Percentiles rank a stretch among this genome's conserved stretches.
phyloP scores from a whole-genome alignment of 2,797 vertebrate genomes.

The Discoglossus pictus region DNA sequence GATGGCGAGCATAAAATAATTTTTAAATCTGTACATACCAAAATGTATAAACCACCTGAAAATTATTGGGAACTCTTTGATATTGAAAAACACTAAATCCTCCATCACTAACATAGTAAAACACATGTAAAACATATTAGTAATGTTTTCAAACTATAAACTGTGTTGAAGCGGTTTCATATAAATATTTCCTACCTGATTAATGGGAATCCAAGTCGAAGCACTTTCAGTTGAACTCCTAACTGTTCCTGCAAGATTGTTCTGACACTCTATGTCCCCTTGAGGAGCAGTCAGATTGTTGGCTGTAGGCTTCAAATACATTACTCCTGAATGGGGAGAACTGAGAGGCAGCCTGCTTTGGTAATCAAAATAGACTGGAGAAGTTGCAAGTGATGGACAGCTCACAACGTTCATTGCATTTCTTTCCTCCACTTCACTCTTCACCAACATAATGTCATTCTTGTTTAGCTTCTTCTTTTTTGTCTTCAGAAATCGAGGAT shows the following conservation, averaged over 20 bases:
- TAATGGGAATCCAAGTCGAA: conserved; percentile 98
- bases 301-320: conserved; percentile 97
- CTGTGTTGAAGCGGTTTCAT: too few relatives aligned
- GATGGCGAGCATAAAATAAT: too few relatives aligned
- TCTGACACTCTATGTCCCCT: conserved; percentile 92
- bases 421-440: conserved; percentile 96
- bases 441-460: conserved; percentile 99
- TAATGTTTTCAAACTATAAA: too few relatives aligned
- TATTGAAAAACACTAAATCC: too few relatives aligned
- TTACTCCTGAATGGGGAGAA: conserved; percentile 97
- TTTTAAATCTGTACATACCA: too few relatives aligned
- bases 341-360: conserved; percentile 98
- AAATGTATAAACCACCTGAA: too few relatives aligned
- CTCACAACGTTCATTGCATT: conserved; percentile 99
- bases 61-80: too few relatives aligned
- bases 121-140: too few relatives aligned
- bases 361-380: conserved; percentile 99
- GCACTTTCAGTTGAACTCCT: conserved; percentile 92
- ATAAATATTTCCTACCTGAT: conserved; percentile 99
- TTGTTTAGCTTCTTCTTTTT: conserved; percentile 99
- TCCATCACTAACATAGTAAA: too few relatives aligned
- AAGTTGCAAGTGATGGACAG: conserved; percentile 97
- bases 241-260: conserved; percentile 95
- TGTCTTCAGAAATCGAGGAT: conserved; percentile 88
- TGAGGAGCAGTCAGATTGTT: conserved; percentile 97